Evolutionary conservation across 2,113 vertebrate species (phyloP).

Genomic region (Peromyscus maniculatus): DNA sequence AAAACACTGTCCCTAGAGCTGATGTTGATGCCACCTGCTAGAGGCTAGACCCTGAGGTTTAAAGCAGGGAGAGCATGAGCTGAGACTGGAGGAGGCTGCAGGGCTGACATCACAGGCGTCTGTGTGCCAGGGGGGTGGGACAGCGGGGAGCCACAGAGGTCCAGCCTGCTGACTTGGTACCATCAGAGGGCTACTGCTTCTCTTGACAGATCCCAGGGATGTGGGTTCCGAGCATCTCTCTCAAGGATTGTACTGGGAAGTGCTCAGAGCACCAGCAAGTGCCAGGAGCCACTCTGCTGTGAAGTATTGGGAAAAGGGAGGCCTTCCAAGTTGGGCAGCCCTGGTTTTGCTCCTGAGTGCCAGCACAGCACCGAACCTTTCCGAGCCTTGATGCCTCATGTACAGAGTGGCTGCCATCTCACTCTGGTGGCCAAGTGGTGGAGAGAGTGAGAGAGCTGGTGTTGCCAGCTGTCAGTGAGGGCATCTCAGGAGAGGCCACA

Average conservation of each 20-base stretch:
- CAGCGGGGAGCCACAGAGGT: background rate
- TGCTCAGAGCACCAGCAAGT: background rate
- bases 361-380: background rate
- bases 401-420: background rate
- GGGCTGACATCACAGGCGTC: background rate
- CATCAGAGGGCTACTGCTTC: background rate
- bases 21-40: background rate
- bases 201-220: background rate
- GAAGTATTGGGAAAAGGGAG: background rate
- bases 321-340: background rate
- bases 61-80: too few species aligned
- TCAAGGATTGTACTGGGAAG: background rate
- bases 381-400: accelerated
- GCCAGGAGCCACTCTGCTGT: background rate
- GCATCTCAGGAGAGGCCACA: background rate
- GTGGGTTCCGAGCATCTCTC: accelerated
- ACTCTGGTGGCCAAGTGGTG: background rate
- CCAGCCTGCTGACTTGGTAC: background rate
- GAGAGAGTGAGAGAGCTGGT: background rate
- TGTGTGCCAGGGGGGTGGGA: background rate
- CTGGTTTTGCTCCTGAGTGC: background rate
- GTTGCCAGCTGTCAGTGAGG: background rate
- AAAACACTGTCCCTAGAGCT: background rate
- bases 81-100: background rate
- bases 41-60: background rate